phyloP scores from a whole-genome alignment of 2,797 vertebrate species.

The Sebastes kiyomatsui region DNA sequence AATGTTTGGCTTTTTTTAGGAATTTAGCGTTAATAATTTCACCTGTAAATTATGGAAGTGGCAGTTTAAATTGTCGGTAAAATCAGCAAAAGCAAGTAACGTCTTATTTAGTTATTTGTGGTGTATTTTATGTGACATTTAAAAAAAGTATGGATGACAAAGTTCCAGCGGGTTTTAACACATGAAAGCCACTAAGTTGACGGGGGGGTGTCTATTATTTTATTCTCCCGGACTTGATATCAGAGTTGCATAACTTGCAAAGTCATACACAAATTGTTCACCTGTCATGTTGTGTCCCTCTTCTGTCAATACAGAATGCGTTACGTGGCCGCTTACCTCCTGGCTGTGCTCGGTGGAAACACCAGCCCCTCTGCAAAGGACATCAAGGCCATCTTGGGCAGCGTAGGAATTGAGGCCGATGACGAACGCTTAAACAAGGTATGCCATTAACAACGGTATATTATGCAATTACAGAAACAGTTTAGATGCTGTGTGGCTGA shows the following conservation, averaged over 20 bases:
- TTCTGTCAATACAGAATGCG: slow-evolving; percentile 76
- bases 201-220: accelerated
- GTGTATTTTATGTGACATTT: neutral
- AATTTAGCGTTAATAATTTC: neutral
- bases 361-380: slow-evolving; percentile 83
- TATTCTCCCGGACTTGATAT: neutral
- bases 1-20: too few species aligned
- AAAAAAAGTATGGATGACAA: neutral
- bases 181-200: neutral
- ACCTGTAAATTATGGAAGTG: neutral
- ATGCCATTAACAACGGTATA: neutral
- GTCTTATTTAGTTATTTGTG: neutral
- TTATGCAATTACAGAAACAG: neutral
- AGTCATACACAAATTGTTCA: neutral
- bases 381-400: slow-evolving; percentile 82
- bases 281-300: neutral
- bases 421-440: slow-evolving; percentile 84
- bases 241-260: neutral
- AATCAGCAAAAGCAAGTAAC: neutral
- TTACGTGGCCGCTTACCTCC: slow-evolving; percentile 89
- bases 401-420: slow-evolving; percentile 84
- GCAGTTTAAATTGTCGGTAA: neutral
- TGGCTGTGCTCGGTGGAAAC: slow-evolving; percentile 85
- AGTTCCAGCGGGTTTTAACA: neutral
- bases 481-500: neutral